Evolutionary conservation across 35 echinoderm and acorn worm genomes (phyloP), one percentile per base, ranked within the genome.

Genomic region (Diadema setosum): DNA sequence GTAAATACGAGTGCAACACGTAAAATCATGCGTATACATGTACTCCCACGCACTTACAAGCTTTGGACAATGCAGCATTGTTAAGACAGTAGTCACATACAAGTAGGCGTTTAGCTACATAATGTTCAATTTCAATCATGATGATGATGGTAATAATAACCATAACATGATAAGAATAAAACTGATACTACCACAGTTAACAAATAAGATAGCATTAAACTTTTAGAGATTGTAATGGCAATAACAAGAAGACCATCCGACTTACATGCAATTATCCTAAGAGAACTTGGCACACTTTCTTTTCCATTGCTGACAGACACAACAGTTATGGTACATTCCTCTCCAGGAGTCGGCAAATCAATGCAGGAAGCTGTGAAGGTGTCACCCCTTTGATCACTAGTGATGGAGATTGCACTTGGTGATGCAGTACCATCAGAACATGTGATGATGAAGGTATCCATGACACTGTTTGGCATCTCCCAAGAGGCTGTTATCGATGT

Each of bases 221-320:
- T n/a, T n/a, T n/a, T n/a, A n/a, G 23, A 35, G 32, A 39, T 5
- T 8, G 69, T 16, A 12, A 39, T 29, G 29, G 11, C 30, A 27
- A 39, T 21, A 17, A 33, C 32, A 33, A 33, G 52, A 57, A 57
- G 24, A 16, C 18, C 25, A 18, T 0, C 12, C 29, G 26, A 84
- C 82, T 84, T 59, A 84, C 82, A 57, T 58, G 83, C 83, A 85
- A 58, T 85, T 30, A 85, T 67, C 25, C 26, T 58, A 3, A 67
- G 20, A 25, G 25, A 12, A 3, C 9, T 18, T n/a, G 17, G 7
- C 39, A 56, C 49, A 36, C 32, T 42, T 16, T 14, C 16, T 25
- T 85, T 40, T 18, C 15, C 21, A 1, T 39, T 16, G 37, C 83
- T 85, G 18, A 63, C 52, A 34, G 57, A 59, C 16, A 34, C 25